phyloP scores from a whole-genome alignment of 35 echinoderm and acorn worm genomes.

The Heliocidaris tuberculata region DNA sequence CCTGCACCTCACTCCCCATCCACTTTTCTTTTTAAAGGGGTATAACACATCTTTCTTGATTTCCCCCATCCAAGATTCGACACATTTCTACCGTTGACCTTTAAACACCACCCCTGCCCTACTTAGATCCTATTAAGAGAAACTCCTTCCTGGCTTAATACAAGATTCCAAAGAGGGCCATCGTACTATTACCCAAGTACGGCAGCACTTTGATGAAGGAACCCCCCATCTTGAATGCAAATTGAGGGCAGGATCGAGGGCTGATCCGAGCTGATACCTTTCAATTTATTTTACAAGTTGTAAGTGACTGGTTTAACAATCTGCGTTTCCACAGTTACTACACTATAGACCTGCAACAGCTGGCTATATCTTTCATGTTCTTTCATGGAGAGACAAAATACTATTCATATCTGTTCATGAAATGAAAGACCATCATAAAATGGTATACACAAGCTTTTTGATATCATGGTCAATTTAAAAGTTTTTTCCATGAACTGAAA shows the following conservation, averaged over 20 bases:
- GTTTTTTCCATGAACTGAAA: not conserved
- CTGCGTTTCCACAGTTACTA: not conserved
- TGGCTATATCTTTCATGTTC: not conserved
- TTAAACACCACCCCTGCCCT: not conserved
- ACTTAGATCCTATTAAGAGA: not conserved
- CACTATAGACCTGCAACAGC: not conserved
- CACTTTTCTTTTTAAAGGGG: not conserved
- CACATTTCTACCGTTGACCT: not conserved
- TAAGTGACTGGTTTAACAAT: not conserved
- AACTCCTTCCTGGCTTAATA: not conserved
- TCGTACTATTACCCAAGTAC: not conserved
- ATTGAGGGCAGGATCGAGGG: not conserved
- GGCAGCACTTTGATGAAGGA: not conserved
- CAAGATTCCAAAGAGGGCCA: not conserved
- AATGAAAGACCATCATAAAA: not conserved
- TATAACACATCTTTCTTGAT: not conserved
- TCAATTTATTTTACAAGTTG: slow-evolving; percentile 1
- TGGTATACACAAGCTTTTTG: not conserved
- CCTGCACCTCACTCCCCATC: not conserved
- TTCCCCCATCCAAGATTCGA: not conserved
- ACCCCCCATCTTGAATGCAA: not conserved
- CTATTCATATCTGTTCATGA: not conserved
- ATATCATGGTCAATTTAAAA: not conserved
- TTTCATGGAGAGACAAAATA: too few relatives aligned
- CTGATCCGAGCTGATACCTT: not conserved